Evolutionary conservation across 2,888 invertebrate genomes (phyloP), one percentile per base, ranked within the genome.

Genomic region (Tenthredo livida): DNA sequence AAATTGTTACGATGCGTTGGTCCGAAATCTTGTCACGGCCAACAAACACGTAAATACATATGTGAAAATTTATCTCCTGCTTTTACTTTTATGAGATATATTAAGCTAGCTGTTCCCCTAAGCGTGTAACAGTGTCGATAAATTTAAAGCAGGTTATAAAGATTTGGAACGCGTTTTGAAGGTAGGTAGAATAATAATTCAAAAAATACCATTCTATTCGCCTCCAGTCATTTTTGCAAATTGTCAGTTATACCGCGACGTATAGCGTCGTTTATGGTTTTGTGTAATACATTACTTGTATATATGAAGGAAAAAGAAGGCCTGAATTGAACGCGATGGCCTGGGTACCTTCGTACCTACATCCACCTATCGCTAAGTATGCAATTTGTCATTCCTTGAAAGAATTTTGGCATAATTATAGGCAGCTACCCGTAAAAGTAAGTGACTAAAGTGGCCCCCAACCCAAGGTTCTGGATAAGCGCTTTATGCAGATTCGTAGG

Each of bases 121-220:
- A 50, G 50, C 86, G 87, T 86, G 67, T 86, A 84, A 87, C 87
- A 89, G 87, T 89, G 86, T 89, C 89, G 88, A 91, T 91, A 90
- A 90, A 91, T 89, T 88, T 86, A 85, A 88, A 91, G 90, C 89
- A 89, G 89, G 90, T 88, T 86, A 88, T 88, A 88, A 89, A 90
- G 90, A 90, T 90, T 89, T 88, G 29, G 15, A 83, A 83, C 67
- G 54, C 54, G 67, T 70, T 50, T 47, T 47, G 17, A 21, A 29
- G 6, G 47, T 65, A 29, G 6, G 67, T 65, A 29, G 29, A 29
- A 43, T 29, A 83, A 70, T 43, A 67, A 70, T 47, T 67, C 15
- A 47, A 33, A 65, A 83, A 47, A 47, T 83, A 67, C 43, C 17
- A 67, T 83, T 29, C 83, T 6, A 67, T 83, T 83, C n/a, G 47